Conservation (phyloP, 2,113 vertebrate genomes). For the human region GRCh38 chr16:79902001-79902500, state of each 20-base stretch:
- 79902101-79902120: background rate
- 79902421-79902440: background rate
- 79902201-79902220: background rate
- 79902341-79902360: background rate
- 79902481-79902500: background rate
- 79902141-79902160: background rate
- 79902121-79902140: too few species aligned
- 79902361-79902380: background rate
- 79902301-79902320: background rate
- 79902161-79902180: background rate
- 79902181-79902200: background rate
- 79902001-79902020: background rate
- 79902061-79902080: background rate
- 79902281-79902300: background rate
- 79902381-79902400: background rate
- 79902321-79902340: background rate
- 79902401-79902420: background rate
- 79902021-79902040: too few species aligned
- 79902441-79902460: background rate
- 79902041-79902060: background rate
- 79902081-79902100: too few species aligned
- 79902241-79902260: background rate
- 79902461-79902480: background rate
- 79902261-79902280: background rate
- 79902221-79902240: background rate